Evolutionary conservation across 2,797 vertebrate species (phyloP), one percentile per base, ranked within the genome.

Genomic region (Notoglanidium macrostoma): DNA sequence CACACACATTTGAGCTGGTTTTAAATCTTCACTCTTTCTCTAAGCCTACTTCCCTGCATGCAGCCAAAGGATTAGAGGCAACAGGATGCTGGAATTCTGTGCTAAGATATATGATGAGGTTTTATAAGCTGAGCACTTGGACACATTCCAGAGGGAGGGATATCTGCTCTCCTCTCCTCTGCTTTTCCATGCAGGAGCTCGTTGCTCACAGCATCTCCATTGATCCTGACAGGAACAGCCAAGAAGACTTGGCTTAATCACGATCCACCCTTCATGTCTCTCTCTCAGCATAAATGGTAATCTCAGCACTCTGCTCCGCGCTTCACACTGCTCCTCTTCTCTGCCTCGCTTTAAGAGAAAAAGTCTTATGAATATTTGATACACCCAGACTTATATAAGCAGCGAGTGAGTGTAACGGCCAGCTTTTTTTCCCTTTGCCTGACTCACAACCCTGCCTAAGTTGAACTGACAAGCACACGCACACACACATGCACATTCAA

Each of bases 371-470:
- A 79, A 86, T 89, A 87, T 88, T 46, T 82, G 73, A 90, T 85
- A 82, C 80, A 85, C 63, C 84, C 67, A 70, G 35, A 83, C 70
- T 91, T 89, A 89, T 91, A 86, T 88, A 91, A 90, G 83, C 72
- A 57, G 81, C 68, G 35, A 77, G 79, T 68, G n/a, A 77, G 40
- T 70, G 40, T 51, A 72, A 54, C 44, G 14, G 63, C 46, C 63
- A 83, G 26, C 23, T 81, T 63, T 68, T 82, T 44, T 54, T 72
- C 15, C 83, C 63, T 46, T 21, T 40, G 85, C 65, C 67, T 90
- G 88, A 87, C 87, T 89, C 90, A 88, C 80, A 85, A 79, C 59
- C 54, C 76, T 73, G 82, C 55, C 68, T 85, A 57, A 88, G 70
- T 89, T 73, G 73, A 87, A 86, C 86, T 80, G 85, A 86, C 67